Conservation (phyloP, 2,113 vertebrate genomes). For the Entomyzon cyanotis region DNA sequence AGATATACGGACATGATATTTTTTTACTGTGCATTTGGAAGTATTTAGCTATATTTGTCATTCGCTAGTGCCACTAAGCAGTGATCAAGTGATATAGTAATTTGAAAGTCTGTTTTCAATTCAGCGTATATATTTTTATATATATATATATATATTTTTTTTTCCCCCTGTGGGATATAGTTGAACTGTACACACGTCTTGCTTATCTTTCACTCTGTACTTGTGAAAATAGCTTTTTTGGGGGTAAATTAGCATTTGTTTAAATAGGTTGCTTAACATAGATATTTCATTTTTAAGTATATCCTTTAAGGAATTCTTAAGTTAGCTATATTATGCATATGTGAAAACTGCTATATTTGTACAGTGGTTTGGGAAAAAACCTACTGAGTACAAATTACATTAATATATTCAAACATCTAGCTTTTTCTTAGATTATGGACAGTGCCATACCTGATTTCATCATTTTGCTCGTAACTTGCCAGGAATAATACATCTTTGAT, state of each 20-base stretch:
- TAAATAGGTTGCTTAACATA: background rate
- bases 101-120: conserved; percentile 66
- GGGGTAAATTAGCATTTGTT: background rate
- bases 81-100: conserved; percentile 71
- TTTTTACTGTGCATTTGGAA: conserved; percentile 83
- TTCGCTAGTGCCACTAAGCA: conserved; percentile 71
- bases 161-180: background rate
- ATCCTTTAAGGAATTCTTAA: background rate
- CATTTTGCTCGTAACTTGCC: background rate
- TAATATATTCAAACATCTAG: background rate
- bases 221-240: background rate
- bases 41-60: conserved; percentile 86
- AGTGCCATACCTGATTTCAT: background rate
- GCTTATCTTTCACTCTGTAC: background rate
- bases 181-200: background rate
- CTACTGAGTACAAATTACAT: background rate
- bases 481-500: conserved; percentile 2
- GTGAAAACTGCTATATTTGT: conserved; percentile 3
- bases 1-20: conserved; percentile 88
- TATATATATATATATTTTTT: background rate
- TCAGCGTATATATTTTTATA: background rate
- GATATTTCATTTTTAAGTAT: background rate
- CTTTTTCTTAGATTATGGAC: background rate
- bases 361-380: background rate
- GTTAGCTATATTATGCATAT: background rate